Percentiles rank a stretch among this genome's conserved stretches.
Evolutionary conservation across 1,140 invertebrate species (phyloP).

Genomic region (Argopecten irradians): DNA sequence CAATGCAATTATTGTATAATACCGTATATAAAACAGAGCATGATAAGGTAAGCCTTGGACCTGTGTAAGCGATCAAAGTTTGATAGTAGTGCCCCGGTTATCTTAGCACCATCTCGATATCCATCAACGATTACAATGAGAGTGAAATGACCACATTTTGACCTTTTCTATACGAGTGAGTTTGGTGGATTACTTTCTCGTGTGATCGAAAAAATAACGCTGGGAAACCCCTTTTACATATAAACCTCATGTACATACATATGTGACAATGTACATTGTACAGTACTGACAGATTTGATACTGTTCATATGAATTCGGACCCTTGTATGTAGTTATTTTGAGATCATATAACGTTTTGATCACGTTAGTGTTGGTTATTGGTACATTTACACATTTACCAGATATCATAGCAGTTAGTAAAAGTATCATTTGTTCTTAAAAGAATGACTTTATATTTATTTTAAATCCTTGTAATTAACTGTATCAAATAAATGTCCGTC

Average conservation of each 20-base stretch:
- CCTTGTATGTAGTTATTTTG: no score
- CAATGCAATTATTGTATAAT: slow-evolving; percentile 11
- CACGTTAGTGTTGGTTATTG: no score
- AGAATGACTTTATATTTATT: no score
- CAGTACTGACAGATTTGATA: no score
- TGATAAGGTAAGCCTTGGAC: neutral
- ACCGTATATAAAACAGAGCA: neutral
- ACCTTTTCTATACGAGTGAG: neutral
- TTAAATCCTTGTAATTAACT: no score
- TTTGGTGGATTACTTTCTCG: neutral
- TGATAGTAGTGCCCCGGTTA: neutral
- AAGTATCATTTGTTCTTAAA: no score
- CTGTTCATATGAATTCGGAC: no score
- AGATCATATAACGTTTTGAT: no score
- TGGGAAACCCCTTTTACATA: neutral
- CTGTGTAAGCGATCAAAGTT: neutral
- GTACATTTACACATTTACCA: no score
- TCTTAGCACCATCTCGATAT: slow-evolving; percentile 14
- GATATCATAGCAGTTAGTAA: no score
- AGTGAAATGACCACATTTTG: slow-evolving; percentile 17
- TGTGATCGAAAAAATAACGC: neutral
- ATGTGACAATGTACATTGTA: no score
- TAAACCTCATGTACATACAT: neutral
- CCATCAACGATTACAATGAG: slow-evolving; percentile 2
- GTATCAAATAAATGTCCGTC: no score